Base-by-base conservation (phyloP, 2,888 invertebrate species). In the Diarsia dahlii region DNA sequence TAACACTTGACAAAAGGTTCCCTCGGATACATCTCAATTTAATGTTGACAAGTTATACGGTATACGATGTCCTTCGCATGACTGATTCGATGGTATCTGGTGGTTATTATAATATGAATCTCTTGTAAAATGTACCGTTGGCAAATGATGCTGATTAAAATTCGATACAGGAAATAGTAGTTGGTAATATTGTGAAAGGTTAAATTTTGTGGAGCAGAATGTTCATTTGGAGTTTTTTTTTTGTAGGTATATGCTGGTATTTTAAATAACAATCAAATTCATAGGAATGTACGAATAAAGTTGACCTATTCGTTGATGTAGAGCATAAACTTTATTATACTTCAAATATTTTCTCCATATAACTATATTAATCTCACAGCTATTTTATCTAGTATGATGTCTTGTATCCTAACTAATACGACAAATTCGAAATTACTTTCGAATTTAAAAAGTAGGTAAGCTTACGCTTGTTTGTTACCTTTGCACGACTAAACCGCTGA, bases 21-120 rank as follows among this genome's bases (percentile, higher is more conserved):
- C 13, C 52, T 81, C 10, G 58, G 60, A 82, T 83, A 85, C 62
- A 68, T 87, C 74, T 83, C 77, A 74, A 78, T 87, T 60, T 79
- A 76, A 79, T 71, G 48, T 67, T 81, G 82, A 81, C 78, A 76
- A 74, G 78, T 75, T 45, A 45, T 39, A 39, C 62, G 39, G 12
- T 65, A 80, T 75, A 52, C 60, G 63, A 54, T 46, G 62, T 50
- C 60, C 71, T 75, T 56, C 63, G 60, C n/a, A 50, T 78, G 73
- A 82, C 67, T 76, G 63, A 83, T 82, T 34, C 58, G 62, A 18
- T n/a, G 69, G 71, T 73, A 80, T 86, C 83, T 60, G 58, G 73
- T 86, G 52, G 52, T 66, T 78, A 68, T 66, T 78, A 68, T 75
- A 71, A 75, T 81, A 75, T 82, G 63, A 84, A 79, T 80, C 56